These are phyloP conservation scores for Hiodon alosoides DNA, from an alignment of 2,113 vertebrate genomes.

Conservation along the genomic window DNA sequence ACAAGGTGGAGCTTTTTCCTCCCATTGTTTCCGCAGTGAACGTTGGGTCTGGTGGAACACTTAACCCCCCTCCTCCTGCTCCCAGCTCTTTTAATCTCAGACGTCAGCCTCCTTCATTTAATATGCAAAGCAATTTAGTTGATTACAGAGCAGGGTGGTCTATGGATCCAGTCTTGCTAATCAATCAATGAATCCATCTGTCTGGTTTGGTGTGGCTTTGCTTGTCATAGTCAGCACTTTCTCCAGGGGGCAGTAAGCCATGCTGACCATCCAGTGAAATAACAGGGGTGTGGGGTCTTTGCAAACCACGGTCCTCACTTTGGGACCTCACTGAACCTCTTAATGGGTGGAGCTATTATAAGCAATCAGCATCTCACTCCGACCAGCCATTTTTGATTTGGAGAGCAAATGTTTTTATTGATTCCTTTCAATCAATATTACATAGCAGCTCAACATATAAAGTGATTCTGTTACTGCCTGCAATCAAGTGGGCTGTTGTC, in stretches of 20 bases:
- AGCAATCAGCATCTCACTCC: background rate
- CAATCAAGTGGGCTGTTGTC: background rate
- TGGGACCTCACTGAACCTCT: background rate
- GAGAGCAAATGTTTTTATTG: background rate
- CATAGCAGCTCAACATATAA: background rate
- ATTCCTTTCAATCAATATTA: background rate
- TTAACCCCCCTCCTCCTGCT: slow-evolving; percentile 1
- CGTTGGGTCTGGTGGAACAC: slow-evolving; percentile 10
- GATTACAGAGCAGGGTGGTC: slow-evolving; percentile 29
- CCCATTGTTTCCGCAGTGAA: background rate
- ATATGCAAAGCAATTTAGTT: slow-evolving; percentile 33
- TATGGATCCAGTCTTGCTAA: slow-evolving; percentile 29
- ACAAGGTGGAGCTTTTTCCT: slow-evolving; percentile 4
- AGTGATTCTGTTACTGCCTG: background rate
- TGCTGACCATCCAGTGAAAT: slow-evolving; percentile 1
- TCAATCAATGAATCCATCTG: slow-evolving; percentile 41
- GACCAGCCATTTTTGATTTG: too few relatives aligned
- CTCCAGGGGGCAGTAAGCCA: background rate
- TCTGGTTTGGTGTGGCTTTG: slow-evolving; percentile 5
- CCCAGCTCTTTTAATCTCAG: slow-evolving; percentile 28
- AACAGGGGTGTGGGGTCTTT: background rate
- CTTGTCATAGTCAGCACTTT: slow-evolving; percentile 35
- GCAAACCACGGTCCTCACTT: background rate
- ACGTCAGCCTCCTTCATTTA: slow-evolving; percentile 34
- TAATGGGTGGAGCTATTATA: background rate